phyloP scores from a whole-genome alignment of 2,113 vertebrate genomes.

The Otolemur garnettii region DNA sequence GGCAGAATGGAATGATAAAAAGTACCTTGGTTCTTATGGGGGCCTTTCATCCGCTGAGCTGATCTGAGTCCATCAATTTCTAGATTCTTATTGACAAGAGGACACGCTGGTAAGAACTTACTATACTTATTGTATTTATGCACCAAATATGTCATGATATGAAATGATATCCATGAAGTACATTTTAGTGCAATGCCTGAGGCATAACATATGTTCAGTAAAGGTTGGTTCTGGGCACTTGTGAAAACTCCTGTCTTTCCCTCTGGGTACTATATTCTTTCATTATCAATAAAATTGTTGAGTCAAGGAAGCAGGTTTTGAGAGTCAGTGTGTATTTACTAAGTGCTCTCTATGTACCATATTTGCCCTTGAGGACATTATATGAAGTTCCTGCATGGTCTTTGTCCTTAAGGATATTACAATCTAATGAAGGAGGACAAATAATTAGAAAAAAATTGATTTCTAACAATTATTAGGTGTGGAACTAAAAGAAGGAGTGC shows the following conservation, averaged over 20 bases:
- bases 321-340: not conserved
- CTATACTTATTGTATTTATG: too few species aligned
- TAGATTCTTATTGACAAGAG: not conserved
- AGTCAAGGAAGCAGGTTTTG: not conserved
- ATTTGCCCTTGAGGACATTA: not conserved
- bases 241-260: not conserved
- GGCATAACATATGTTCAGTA: not conserved
- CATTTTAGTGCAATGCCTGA: not conserved
- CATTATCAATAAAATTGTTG: not conserved
- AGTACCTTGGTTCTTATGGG: not conserved
- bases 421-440: not conserved
- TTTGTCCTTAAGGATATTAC: not conserved
- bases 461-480: not conserved
- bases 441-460: not conserved
- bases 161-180: not conserved
- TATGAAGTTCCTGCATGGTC: too few species aligned
- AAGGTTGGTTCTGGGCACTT: not conserved
- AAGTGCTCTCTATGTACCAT: too few species aligned
- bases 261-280: not conserved
- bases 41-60: not conserved
- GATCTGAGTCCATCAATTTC: not conserved
- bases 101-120: not conserved
- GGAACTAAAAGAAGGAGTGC: not conserved
- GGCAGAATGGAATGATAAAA: not conserved
- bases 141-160: not conserved